phyloP scores from a whole-genome alignment of 1,140 invertebrate genomes.

The Colletes latitarsis region DNA sequence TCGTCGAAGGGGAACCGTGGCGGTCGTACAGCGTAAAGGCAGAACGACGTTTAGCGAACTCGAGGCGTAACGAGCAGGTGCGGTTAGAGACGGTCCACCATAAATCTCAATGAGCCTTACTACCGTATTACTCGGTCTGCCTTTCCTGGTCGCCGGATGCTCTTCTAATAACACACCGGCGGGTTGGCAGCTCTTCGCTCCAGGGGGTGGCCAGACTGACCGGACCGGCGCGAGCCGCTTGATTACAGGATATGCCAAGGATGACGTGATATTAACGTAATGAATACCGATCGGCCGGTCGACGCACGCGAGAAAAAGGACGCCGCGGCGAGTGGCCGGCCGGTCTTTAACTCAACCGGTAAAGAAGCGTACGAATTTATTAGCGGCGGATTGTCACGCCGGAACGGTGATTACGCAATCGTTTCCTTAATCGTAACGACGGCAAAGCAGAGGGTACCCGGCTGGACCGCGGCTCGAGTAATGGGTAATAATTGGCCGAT shows the following conservation, averaged over 20 bases:
- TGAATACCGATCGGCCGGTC: conserved; percentile 65
- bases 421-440: conserved; percentile 25
- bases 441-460: conserved; percentile 14
- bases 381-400: conserved; percentile 32
- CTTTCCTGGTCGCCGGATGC: conserved; percentile 60
- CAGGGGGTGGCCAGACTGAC: conserved; percentile 51
- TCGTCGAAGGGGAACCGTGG: no score
- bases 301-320: conserved; percentile 7
- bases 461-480: not conserved
- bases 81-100: conserved; percentile 58
- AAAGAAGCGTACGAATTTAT: conserved; percentile 31
- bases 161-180: conserved; percentile 75
- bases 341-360: not conserved
- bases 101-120: conserved; percentile 69
- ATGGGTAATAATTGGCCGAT: conserved; percentile 37
- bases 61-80: conserved; percentile 35
- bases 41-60: not conserved
- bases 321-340: conserved; percentile 9
- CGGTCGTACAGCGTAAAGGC: not conserved
- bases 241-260: conserved; percentile 73
- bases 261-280: conserved; percentile 76
- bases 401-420: conserved; percentile 24
- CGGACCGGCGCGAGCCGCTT: conserved; percentile 63
- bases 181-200: conserved; percentile 56
- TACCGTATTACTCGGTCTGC: conserved; percentile 66